phyloP scores from a whole-genome alignment of 2,888 invertebrate genomes.

The Cosmia pyralina region DNA sequence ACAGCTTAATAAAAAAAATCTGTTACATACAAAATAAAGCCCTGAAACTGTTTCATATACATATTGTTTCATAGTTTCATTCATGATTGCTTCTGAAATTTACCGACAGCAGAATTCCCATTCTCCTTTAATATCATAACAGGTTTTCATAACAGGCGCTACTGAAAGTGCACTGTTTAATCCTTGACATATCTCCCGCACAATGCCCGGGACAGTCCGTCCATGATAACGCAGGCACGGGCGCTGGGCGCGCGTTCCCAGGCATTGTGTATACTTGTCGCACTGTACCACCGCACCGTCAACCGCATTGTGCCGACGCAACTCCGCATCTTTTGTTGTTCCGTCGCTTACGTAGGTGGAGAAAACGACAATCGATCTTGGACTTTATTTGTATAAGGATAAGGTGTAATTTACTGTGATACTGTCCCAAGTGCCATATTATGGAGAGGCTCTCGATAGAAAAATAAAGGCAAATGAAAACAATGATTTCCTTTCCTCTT shows the following conservation, averaged over 20 bases:
- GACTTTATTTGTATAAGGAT: background rate
- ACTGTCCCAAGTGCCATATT: constrained; percentile 18
- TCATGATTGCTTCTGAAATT: too few species aligned
- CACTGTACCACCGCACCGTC: constrained; percentile 39
- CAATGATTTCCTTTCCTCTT: constrained; percentile 49
- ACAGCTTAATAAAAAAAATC: too few species aligned
- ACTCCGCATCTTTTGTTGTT: constrained; percentile 53
- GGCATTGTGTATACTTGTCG: constrained; percentile 56
- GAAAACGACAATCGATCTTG: background rate
- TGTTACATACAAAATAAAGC: too few species aligned
- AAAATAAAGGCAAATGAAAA: constrained; percentile 55
- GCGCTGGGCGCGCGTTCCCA: constrained; percentile 26
- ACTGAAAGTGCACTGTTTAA: constrained; percentile 39
- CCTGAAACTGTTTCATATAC: too few species aligned
- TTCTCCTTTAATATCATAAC: too few species aligned
- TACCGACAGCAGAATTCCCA: too few species aligned
- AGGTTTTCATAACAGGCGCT: constrained; percentile 2
- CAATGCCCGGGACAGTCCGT: constrained; percentile 47
- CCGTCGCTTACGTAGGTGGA: constrained; percentile 28
- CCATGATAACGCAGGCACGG: constrained; percentile 40
- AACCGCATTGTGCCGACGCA: constrained; percentile 55
- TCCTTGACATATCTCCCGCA: constrained; percentile 51
- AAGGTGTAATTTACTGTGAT: constrained; percentile 19
- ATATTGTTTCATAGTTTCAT: too few species aligned
- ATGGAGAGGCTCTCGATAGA: constrained; percentile 40